A percentile compares a stretch with the other conserved stretches of the same genome.
Evolutionary conservation across 2,113 vertebrate genomes (phyloP).

Genomic region (Phoenicopterus ruber): DNA sequence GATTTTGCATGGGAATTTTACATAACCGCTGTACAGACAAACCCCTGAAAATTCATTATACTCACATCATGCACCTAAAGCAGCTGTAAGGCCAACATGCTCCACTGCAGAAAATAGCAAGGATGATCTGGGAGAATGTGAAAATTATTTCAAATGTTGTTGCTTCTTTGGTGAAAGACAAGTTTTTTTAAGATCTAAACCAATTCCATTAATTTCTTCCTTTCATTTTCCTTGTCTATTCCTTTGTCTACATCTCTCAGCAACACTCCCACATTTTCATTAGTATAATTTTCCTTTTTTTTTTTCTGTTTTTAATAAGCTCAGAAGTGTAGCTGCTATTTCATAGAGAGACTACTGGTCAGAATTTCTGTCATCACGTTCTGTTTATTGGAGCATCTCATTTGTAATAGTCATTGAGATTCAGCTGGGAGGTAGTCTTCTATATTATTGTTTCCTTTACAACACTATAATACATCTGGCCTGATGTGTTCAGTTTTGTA

Average conservation of each 20-base stretch:
- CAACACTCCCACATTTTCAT: background rate
- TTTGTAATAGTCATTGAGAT: background rate
- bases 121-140: background rate
- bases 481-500: background rate
- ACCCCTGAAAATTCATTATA: background rate
- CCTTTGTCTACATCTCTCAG: background rate
- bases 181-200: background rate
- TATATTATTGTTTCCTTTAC: background rate
- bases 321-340: background rate
- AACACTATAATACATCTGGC: background rate
- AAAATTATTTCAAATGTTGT: background rate
- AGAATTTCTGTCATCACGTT: background rate
- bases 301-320: background rate
- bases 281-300: background rate
- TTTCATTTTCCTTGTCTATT: background rate
- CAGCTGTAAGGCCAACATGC: background rate
- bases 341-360: background rate
- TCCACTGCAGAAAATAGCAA: background rate
- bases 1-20: background rate
- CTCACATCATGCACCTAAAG: background rate
- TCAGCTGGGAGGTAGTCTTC: background rate
- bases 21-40: background rate
- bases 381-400: background rate
- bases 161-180: background rate
- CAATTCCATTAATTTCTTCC: background rate